phyloP scores from a whole-genome alignment of 2,113 vertebrate species.

The Atherinomorus stipes region DNA sequence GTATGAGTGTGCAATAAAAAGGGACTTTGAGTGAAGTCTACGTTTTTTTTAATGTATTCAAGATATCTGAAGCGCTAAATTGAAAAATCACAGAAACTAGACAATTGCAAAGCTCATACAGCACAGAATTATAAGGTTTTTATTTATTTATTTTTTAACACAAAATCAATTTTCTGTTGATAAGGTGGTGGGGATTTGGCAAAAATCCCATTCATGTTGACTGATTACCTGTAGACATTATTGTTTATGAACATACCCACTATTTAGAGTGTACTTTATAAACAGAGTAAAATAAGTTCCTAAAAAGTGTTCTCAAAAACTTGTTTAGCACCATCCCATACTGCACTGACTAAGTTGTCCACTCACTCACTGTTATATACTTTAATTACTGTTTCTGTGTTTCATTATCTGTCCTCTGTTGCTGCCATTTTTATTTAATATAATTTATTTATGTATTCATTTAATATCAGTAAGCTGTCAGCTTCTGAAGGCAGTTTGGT shows the following conservation, averaged over 20 bases:
- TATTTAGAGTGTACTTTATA: not conserved
- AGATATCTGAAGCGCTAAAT: constrained; percentile 51
- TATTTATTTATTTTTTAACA: constrained; percentile 1
- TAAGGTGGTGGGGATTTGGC: constrained; percentile 17
- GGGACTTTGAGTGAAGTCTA: constrained; percentile 35
- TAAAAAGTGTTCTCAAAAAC: constrained; percentile 1
- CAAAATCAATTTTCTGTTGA: constrained; percentile 35
- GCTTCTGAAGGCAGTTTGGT: constrained; percentile 51
- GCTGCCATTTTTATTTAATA: not conserved
- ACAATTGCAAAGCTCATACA: constrained; percentile 29
- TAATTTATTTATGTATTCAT: not conserved
- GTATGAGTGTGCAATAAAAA: constrained; percentile 35
- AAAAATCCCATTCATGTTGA: constrained; percentile 23
- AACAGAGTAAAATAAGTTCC: not conserved
- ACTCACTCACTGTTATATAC: not conserved
- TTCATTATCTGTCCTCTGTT: too few relatives aligned
- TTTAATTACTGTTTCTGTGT: not conserved
- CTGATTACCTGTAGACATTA: not conserved
- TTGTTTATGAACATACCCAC: not conserved
- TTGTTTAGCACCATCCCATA: not conserved
- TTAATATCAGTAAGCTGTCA: constrained; percentile 48
- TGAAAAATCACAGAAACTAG: constrained; percentile 42
- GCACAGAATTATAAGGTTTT: not conserved
- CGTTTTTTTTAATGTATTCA: constrained; percentile 30
- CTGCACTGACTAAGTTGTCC: not conserved